A percentile compares a stretch with the other conserved stretches of the same genome.
These are phyloP conservation scores for Acronicta aceris DNA, from an alignment of 2,888 invertebrate genomes.

Conservation along the genomic window DNA sequence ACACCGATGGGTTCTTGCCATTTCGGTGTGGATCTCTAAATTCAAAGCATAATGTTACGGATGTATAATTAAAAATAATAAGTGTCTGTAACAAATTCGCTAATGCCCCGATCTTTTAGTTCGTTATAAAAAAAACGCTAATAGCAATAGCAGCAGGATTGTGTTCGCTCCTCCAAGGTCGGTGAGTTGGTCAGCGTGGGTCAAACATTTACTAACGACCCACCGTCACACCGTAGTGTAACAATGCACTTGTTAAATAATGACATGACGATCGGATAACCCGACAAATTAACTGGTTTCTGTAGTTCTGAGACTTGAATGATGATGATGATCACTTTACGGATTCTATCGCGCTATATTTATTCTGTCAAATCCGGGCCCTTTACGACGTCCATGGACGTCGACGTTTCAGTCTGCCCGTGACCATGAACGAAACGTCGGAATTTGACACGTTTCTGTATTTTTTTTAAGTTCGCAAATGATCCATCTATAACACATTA, in stretches of 20 bases:
- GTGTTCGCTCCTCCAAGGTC: slow-evolving; percentile 23
- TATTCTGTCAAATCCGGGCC: too few relatives aligned
- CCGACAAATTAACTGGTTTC: too few relatives aligned
- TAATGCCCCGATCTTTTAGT: slow-evolving; percentile 4
- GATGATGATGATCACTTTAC: too few relatives aligned
- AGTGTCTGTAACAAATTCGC: slow-evolving; percentile 11
- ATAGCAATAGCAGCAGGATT: background rate
- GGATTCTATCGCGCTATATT: too few relatives aligned
- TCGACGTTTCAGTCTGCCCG: too few relatives aligned
- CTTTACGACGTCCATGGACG: too few relatives aligned
- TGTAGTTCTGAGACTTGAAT: too few relatives aligned
- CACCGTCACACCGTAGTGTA: background rate
- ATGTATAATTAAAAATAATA: slow-evolving; percentile 17
- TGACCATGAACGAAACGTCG: too few relatives aligned
- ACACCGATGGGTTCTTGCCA: background rate
- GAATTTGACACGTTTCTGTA: too few relatives aligned
- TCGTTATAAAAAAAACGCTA: background rate
- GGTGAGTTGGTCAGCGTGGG: slow-evolving; percentile 4
- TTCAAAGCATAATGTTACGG: background rate
- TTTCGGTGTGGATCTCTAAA: background rate
- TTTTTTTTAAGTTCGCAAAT: too few relatives aligned
- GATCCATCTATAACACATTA: too few relatives aligned
- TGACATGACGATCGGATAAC: background rate
- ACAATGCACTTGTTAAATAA: too few relatives aligned
- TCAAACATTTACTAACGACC: slow-evolving; percentile 4